Evolutionary conservation across 2,797 vertebrate species (phyloP).

Genomic region (Sebastes vulpes): DNA sequence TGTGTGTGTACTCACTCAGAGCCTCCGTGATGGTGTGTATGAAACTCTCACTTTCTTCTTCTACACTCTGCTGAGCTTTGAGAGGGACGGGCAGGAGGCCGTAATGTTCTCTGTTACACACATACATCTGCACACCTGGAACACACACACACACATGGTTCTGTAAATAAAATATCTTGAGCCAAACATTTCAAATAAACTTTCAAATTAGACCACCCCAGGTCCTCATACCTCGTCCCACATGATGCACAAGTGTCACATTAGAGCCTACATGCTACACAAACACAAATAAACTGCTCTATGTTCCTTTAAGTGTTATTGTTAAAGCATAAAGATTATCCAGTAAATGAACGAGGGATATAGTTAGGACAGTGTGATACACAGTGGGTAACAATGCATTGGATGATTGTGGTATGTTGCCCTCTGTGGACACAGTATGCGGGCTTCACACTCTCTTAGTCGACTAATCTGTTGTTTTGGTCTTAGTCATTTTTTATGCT

Average conservation of each 20-base stretch:
- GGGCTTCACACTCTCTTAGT: neutral
- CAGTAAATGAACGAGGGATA: neutral
- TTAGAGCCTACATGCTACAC: neutral
- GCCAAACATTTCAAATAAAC: slow-evolving; percentile 19
- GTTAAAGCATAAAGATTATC: neutral
- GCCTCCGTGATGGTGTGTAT: slow-evolving; percentile 91
- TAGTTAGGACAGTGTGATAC: neutral
- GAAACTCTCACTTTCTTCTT: slow-evolving; percentile 94
- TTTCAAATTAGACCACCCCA: neutral
- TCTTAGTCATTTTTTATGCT: neutral
- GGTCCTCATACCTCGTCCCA: neutral
- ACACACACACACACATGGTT: slow-evolving; percentile 3
- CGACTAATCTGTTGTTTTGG: neutral
- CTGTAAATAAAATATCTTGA: slow-evolving; percentile 32
- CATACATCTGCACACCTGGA: slow-evolving; percentile 94
- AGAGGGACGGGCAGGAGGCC: slow-evolving; percentile 95
- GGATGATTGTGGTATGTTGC: neutral
- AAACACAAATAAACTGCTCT: neutral
- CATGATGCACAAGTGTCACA: neutral
- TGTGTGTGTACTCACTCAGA: slow-evolving; percentile 89
- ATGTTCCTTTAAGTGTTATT: neutral
- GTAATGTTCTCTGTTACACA: slow-evolving; percentile 95
- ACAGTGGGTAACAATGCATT: neutral
- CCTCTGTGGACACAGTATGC: neutral
- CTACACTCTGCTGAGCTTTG: slow-evolving; percentile 91